These are phyloP conservation scores for Anastatus disparis DNA, from an alignment of 1,140 invertebrate genomes.

Conservation along the genomic window DNA sequence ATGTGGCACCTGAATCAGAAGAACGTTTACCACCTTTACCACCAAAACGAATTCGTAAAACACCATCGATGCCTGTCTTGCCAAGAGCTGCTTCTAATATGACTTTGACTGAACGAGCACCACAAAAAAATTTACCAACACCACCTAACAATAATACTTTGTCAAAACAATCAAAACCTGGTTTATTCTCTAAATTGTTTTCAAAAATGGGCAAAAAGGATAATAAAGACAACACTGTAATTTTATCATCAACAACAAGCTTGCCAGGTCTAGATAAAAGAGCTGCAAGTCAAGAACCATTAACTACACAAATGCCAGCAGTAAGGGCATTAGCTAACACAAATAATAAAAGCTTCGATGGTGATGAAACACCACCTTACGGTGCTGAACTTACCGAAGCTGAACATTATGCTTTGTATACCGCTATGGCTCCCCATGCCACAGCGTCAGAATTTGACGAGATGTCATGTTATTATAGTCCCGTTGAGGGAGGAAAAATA, in stretches of 20 bases:
- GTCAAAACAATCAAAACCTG: conserved; percentile 70
- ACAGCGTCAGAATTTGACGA: conserved; percentile 89
- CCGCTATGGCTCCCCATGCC: conserved; percentile 83
- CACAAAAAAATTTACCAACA: conserved; percentile 60
- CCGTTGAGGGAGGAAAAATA: conserved; percentile 80
- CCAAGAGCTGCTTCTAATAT: conserved; percentile 60
- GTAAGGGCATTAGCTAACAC: conserved; percentile 1
- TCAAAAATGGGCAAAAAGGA: conserved; percentile 62
- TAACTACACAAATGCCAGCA: not conserved
- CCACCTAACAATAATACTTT: conserved; percentile 63
- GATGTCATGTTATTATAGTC: conserved; percentile 85
- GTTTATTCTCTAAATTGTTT: conserved; percentile 76
- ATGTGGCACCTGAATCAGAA: conserved; percentile 54
- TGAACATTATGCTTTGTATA: conserved; percentile 87
- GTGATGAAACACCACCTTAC: conserved; percentile 57
- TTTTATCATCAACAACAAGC: not conserved
- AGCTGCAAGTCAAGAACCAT: not conserved
- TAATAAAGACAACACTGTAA: not conserved
- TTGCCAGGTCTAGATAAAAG: conserved; percentile 13
- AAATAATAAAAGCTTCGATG: conserved; percentile 48
- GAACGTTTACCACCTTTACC: conserved; percentile 79
- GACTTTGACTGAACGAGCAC: conserved; percentile 42
- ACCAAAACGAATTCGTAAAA: conserved; percentile 80
- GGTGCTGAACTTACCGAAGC: conserved; percentile 79
- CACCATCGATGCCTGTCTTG: conserved; percentile 62